Base-by-base conservation (phyloP, 2,797 vertebrate species). In the Lepus oiostolus region DNA sequence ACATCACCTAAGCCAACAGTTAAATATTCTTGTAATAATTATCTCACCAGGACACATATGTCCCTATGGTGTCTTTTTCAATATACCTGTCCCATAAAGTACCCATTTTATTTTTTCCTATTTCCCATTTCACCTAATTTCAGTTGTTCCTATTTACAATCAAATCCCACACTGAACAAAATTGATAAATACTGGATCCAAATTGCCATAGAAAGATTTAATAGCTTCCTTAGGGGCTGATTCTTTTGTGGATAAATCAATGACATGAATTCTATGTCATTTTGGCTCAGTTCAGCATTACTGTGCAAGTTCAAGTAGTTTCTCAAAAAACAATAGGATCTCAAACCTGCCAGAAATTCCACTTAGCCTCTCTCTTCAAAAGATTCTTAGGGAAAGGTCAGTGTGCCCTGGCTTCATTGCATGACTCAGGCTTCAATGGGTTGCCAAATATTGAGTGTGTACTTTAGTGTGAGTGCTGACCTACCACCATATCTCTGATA, bases 71-170 rank as follows among this genome's bases (percentile, higher is more conserved):
- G 19, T 47, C n/a, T 71, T 96, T 88, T 60, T 85, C 14, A n/a
- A 47, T n/a, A 8, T 35, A 16, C 35, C 38, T 60, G 17, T 85
- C 52, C n/a, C 22, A 30, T 42, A 82, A 93, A 79, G 11, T 47
- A 5, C 32, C 62, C 50, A 63, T 62, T 5, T 65, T 21, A 50
- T 67, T 71, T 67, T 70, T 65, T 22, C 35, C 11, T 65, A 38
- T 79, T 86, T 75, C 10, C 13, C 24, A 86, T 79, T 74, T 32
- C 11, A 42, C 50, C 7, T 74, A 22, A 80, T 72, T 86, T 80
- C 8, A 81, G 26, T 88, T 93, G 30, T 88, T 85, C 28, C 9
- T 17, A 26, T 19, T 80, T 93, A 75, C 35, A 83, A 88, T 68
- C 30, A 81, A 75, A 60, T 80, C 2, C 47, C 42, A 65, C 38